These are phyloP conservation scores for Thera obeliscata DNA, from an alignment of 2,888 invertebrate species.

Conservation along the genomic window DNA sequence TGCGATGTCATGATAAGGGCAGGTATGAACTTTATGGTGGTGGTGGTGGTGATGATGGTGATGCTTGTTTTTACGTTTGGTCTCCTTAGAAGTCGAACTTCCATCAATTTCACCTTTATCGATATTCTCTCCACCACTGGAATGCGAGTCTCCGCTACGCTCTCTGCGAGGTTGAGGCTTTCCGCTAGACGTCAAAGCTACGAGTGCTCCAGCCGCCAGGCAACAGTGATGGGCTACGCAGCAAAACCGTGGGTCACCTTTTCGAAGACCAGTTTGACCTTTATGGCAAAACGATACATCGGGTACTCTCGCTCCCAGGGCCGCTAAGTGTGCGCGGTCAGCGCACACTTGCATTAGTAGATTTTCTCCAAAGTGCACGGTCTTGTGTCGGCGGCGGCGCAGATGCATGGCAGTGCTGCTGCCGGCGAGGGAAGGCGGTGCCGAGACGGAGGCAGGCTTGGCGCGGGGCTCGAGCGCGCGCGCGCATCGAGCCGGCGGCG, in stretches of 20 bases:
- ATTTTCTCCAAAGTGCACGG: slow-evolving; percentile 91
- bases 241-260: slow-evolving; percentile 76
- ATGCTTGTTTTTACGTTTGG: slow-evolving; percentile 68
- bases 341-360: slow-evolving; percentile 89
- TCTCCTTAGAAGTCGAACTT: slow-evolving; percentile 56
- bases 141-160: slow-evolving; percentile 78
- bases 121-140: slow-evolving; percentile 76
- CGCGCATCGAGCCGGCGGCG: slow-evolving; percentile 77
- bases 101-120: slow-evolving; percentile 70
- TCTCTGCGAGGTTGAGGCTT: slow-evolving; percentile 70
- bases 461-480: slow-evolving; percentile 73
- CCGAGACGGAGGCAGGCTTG: slow-evolving; percentile 83
- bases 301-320: slow-evolving; percentile 77
- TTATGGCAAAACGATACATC: slow-evolving; percentile 81
- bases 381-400: slow-evolving; percentile 89
- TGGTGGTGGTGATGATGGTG: slow-evolving; percentile 78
- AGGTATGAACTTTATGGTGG: slow-evolving; percentile 74
- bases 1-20: slow-evolving; percentile 75
- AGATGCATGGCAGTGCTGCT: slow-evolving; percentile 83
- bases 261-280: slow-evolving; percentile 71
- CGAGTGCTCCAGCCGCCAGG: slow-evolving; percentile 73
- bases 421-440: slow-evolving; percentile 82
- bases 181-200: slow-evolving; percentile 69
- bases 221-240: slow-evolving; percentile 82
- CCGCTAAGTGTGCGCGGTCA: slow-evolving; percentile 85